Evolutionary conservation across 2,113 vertebrate genomes (phyloP).

Genomic region (Rhabdomys dilectus): DNA sequence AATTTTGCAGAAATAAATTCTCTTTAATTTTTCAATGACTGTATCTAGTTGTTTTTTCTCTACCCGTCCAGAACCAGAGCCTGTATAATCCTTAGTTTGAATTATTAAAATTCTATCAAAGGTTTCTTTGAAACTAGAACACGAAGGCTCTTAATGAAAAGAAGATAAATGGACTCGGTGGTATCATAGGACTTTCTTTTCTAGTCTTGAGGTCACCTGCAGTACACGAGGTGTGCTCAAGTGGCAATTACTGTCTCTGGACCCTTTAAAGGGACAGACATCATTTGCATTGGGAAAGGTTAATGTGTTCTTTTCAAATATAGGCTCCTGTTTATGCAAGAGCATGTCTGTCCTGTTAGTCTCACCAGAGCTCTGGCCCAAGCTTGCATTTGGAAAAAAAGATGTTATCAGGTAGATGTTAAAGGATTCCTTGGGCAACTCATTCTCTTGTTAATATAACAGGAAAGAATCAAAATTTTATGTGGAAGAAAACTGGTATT

Average conservation of each 20-base stretch:
- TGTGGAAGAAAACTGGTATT: conserved; percentile 41
- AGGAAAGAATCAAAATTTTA: conserved; percentile 20
- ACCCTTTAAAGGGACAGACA: conserved; percentile 24
- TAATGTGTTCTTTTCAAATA: conserved; percentile 69
- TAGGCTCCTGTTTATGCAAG: conserved; percentile 66
- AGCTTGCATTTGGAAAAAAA: conserved; percentile 42
- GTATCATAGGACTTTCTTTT: not conserved
- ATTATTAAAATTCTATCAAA: not conserved
- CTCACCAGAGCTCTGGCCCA: conserved; percentile 16
- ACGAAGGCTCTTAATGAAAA: not conserved
- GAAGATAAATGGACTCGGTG: not conserved
- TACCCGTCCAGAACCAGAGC: not conserved
- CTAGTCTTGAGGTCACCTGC: not conserved
- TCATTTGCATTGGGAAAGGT: conserved; percentile 63
- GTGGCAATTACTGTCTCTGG: not conserved
- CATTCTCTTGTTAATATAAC: conserved; percentile 46
- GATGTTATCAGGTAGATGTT: conserved; percentile 48
- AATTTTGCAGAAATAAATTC: not conserved
- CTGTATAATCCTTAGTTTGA: not conserved
- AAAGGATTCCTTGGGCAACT: conserved; percentile 39
- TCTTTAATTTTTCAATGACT: not conserved
- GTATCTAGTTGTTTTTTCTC: not conserved
- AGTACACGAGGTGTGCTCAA: not conserved
- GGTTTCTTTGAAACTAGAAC: not conserved
- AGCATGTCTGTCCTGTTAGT: conserved; percentile 43